Base-by-base conservation (phyloP, 2,888 invertebrate species). In the Chorisops tibialis region DNA sequence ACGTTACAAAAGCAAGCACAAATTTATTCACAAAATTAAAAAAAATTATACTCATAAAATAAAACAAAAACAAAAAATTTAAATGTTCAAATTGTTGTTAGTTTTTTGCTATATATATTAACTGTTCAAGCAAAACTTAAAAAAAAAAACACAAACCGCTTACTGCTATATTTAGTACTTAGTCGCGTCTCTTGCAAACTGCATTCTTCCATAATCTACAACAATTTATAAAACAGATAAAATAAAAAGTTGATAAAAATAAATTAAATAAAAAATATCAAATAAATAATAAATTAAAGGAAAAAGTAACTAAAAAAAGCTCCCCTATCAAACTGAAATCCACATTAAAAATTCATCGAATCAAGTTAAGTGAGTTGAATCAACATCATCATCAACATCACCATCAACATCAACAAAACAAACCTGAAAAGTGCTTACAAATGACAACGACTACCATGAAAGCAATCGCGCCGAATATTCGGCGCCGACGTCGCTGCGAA, bases 381-480 rank as follows among this genome's bases (percentile, higher is more conserved):
- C 21, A 58, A 47, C 21, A 37, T 3, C 18, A 37, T 14, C 16
- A 47, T 16, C 16, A 35, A 35, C n/a, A 43, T n/a, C 21, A 62
- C 39, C 48, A 41, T 22, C 45, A 16, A 18, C 38, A 2, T 22
- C 14, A 48, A 14, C 14, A 19, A 30, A 19, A 39, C 39, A 24
- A 56, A 41, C 16, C 16, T 41, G n/a, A n/a, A 16, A 5, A 9
- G 30, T 30, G 30, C 30, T 7, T 30, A 7, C 30, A 30, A 50
- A 65, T 65, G 63, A 49, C 63, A 30, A 61, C 61, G 39, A 76
- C 79, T 66, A 80, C 81, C 70, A 84, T 87, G 77, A 87, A 87
- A 76, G 85, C 85, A 22, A 83, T 87, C 68, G 83, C 84, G 49
- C 84, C 85, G 19, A 82, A 82, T 68, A 81, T 83, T 68, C 81